These are phyloP conservation scores for Rhabdomys pumilio DNA, from an alignment of 2,797 vertebrate genomes.

Conservation along the genomic window DNA sequence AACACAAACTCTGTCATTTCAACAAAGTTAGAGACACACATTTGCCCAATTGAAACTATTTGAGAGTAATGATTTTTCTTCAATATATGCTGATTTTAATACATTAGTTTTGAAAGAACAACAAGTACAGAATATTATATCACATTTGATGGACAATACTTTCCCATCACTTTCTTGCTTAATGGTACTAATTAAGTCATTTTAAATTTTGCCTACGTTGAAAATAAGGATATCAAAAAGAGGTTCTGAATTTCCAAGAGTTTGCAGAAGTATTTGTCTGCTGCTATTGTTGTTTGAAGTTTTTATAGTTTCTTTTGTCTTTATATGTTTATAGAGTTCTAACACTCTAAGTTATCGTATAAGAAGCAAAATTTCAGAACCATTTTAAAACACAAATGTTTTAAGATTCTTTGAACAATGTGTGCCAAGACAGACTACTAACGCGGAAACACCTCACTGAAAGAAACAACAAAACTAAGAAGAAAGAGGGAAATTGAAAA, in stretches of 20 bases:
- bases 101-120: constrained; percentile 79
- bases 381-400: constrained; percentile 83
- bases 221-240: constrained; percentile 80
- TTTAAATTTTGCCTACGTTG: constrained; percentile 81
- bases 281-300: constrained; percentile 52
- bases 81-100: constrained; percentile 79
- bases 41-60: constrained; percentile 83
- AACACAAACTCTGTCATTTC: constrained; percentile 90
- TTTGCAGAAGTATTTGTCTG: constrained; percentile 78
- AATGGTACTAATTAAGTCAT: constrained; percentile 80
- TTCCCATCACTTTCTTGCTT: constrained; percentile 67
- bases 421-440: constrained; percentile 91
- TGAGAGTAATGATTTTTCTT: constrained; percentile 81
- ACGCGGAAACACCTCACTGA: constrained; percentile 90
- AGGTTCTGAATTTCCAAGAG: constrained; percentile 82
- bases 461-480: constrained; percentile 87
- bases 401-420: constrained; percentile 89
- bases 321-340: constrained; percentile 77
- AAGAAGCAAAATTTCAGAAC: constrained; percentile 82
- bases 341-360: constrained; percentile 76
- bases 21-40: constrained; percentile 91
- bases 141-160: constrained; percentile 77
- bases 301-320: constrained; percentile 74
- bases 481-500: constrained; percentile 87
- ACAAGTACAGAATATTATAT: constrained; percentile 82